Evolutionary conservation across 2,888 invertebrate species (phyloP), one percentile per base, ranked within the genome.

Genomic region (Nowickia ferox): DNA sequence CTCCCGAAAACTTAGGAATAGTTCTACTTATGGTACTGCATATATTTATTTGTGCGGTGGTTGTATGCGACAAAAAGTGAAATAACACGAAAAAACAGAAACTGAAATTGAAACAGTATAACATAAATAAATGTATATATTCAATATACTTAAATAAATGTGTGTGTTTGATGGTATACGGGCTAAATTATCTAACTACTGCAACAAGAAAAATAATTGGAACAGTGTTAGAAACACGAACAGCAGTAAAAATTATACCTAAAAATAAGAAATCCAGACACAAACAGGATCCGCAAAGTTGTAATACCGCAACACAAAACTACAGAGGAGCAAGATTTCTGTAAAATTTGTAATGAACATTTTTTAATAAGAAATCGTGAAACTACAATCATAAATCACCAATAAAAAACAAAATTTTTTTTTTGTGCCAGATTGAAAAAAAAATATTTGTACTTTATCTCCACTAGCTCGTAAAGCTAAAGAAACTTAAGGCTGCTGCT

Each of bases 61-160:
- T 78, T 74, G 71, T 65, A 55, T 53, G 61, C 51, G 17, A 55
- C 10, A 30, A 30, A 30, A 30, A 30, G 30, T 30, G 30, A 30
- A 30, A 30, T 17, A 63, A 77, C 48, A 77, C n/a, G n/a, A n/a
- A n/a, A n/a, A n/a, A n/a, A 72, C 44, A 46, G 44, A 65, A n/a
- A 59, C 55, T 22, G 46, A 80, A 78, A 83, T 76, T 72, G n/a
- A 75, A 85, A 68, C 86, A 86, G 83, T 86, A 86, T 86, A 83
- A 80, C 59, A 79, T 61, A 22, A 71, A 82, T 79, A 79, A 59
- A 68, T 77, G 61, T 85, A 82, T 75, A 86, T 79, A 86, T 79
- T 71, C 44, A 74, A 79, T 63, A 65, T 82, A 82, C 66, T 40
- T 44, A 66, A 76, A 72, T 86, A 80, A 80, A 86, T 86, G 83